phyloP scores from a whole-genome alignment of 2,888 invertebrate genomes.

The Eupithecia centaureata region DNA sequence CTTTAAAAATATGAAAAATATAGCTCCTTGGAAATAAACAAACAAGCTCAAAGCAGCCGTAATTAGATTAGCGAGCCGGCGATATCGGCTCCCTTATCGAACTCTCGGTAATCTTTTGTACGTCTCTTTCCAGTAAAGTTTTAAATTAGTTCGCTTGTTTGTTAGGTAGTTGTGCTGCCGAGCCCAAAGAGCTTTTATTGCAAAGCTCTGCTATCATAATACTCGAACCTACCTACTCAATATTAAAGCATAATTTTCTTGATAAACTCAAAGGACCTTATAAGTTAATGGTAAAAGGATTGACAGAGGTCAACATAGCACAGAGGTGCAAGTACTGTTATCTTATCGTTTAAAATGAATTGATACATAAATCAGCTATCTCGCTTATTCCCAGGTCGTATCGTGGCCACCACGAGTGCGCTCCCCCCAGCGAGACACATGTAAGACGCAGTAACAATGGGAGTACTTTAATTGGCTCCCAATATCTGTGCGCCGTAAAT shows the following conservation, averaged over 20 bases:
- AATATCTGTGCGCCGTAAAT: conserved; percentile 44
- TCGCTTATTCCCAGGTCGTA: background rate
- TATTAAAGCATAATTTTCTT: background rate
- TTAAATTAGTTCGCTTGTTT: conserved; percentile 35
- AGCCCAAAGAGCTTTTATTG: conserved; percentile 14
- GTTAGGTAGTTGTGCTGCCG: conserved; percentile 21
- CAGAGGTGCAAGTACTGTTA: too few relatives aligned
- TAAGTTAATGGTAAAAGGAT: background rate
- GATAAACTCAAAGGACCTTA: background rate
- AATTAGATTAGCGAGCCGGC: conserved; percentile 73
- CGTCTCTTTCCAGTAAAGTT: conserved; percentile 49
- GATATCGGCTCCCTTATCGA: conserved; percentile 55
- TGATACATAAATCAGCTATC: background rate
- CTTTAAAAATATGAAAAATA: conserved; percentile 68
- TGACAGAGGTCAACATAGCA: too few relatives aligned
- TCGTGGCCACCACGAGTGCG: background rate
- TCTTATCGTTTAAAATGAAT: background rate
- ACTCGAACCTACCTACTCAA: background rate
- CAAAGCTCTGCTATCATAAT: conserved; percentile 9
- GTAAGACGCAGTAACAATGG: conserved; percentile 26
- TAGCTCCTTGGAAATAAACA: conserved; percentile 66
- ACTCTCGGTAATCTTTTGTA: conserved; percentile 56
- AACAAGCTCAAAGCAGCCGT: conserved; percentile 58
- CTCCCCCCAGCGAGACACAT: conserved; percentile 15
- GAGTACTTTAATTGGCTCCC: conserved; percentile 44